Evolutionary conservation across 2,797 vertebrate species (phyloP).

Genomic region (Halcyon leucocephala): DNA sequence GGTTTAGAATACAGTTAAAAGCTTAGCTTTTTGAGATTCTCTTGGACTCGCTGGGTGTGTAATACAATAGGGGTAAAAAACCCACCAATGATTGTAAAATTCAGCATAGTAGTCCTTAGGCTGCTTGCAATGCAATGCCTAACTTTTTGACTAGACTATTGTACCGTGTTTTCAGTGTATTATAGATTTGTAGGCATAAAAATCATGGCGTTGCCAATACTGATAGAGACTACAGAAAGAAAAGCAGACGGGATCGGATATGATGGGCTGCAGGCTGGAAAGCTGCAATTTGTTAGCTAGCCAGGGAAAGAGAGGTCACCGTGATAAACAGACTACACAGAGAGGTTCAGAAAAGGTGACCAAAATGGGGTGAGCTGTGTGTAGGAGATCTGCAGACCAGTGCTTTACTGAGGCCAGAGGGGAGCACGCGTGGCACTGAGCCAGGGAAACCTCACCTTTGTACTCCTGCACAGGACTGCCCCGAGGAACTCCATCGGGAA

Average conservation of each 20-base stretch:
- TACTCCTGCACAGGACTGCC: neutral
- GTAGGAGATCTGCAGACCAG: neutral
- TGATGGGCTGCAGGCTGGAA: neutral
- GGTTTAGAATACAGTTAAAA: neutral
- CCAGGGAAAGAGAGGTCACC: neutral
- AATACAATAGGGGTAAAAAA: neutral
- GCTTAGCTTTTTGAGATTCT: neutral
- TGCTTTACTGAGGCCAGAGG: neutral
- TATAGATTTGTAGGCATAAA: neutral
- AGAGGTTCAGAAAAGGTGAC: neutral
- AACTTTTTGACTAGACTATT: neutral
- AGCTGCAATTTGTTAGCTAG: neutral
- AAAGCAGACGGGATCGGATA: neutral
- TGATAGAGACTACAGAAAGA: neutral
- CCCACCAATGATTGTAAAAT: neutral
- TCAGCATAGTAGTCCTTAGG: neutral
- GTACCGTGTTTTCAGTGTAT: neutral
- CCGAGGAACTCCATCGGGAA: neutral
- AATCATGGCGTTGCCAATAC: neutral
- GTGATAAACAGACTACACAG: neutral
- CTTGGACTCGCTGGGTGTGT: neutral
- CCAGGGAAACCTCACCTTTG: slow-evolving; percentile 34
- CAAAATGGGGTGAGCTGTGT: neutral
- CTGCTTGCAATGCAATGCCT: neutral
- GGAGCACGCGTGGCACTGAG: neutral